A percentile compares a stretch with the other conserved stretches of the same genome.
Conservation (phyloP, 2,888 invertebrate genomes). For the Germaria angustata region DNA sequence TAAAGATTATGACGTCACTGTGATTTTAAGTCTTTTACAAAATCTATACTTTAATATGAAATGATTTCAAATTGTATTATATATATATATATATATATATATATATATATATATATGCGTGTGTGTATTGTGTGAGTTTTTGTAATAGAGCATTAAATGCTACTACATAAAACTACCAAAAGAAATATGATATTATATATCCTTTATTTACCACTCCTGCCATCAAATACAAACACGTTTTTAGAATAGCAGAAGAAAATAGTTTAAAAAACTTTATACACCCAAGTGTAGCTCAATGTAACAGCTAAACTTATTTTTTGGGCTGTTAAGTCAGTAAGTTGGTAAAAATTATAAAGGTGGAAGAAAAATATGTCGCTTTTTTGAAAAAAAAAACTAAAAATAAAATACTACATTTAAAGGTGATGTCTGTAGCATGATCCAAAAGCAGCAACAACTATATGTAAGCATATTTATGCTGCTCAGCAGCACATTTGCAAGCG, state of each 20-base stretch:
- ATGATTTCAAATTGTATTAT: too few species aligned
- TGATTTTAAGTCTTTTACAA: too few species aligned
- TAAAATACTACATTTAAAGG: neutral
- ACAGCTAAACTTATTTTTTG: slow-evolving; percentile 24
- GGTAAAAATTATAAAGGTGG: slow-evolving; percentile 29
- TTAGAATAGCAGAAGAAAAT: neutral
- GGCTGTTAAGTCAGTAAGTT: slow-evolving; percentile 42
- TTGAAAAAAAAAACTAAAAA: too few species aligned
- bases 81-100: too few species aligned
- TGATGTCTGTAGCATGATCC: slow-evolving; percentile 17
- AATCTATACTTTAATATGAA: too few species aligned
- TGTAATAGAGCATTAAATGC: slow-evolving; percentile 29
- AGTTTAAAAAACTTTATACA: slow-evolving; percentile 19
- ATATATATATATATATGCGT: slow-evolving; percentile 47
- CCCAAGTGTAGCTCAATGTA: neutral
- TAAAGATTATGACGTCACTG: too few species aligned
- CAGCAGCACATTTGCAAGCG: slow-evolving; percentile 62
- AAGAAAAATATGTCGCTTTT: slow-evolving; percentile 38
- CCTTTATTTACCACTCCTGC: slow-evolving; percentile 27
- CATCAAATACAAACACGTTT: neutral
- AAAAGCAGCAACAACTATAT: neutral
- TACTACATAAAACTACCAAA: neutral
- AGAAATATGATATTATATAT: slow-evolving; percentile 40
- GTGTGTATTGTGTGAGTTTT: slow-evolving; percentile 52
- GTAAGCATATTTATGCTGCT: slow-evolving; percentile 29